phyloP scores from a whole-genome alignment of 2,888 invertebrate species.

The Pseudococcus longispinus region DNA sequence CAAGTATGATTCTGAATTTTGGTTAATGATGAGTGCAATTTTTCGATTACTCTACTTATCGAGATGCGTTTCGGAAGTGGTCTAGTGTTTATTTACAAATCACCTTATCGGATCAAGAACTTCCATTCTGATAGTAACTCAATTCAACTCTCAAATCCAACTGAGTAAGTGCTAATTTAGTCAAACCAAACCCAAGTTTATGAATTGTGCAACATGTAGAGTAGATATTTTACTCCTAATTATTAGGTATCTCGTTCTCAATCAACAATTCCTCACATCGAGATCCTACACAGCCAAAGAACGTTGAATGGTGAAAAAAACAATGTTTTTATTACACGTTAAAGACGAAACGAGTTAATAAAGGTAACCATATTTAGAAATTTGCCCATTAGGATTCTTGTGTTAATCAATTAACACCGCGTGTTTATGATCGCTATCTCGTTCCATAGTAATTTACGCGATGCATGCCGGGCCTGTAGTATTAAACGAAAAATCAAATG shows the following conservation, averaged over 20 bases:
- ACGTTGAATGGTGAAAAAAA: background rate
- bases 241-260: background rate
- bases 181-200: too few species aligned
- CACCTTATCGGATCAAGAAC: too few species aligned
- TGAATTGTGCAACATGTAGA: background rate
- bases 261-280: slow-evolving; percentile 9
- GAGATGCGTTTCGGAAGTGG: too few species aligned
- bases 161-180: too few species aligned
- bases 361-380: background rate
- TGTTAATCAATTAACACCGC: slow-evolving; percentile 13
- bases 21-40: too few species aligned
- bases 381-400: background rate
- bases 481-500: background rate
- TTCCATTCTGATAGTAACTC: too few species aligned
- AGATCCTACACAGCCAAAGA: background rate
- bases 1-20: too few species aligned
- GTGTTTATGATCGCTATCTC: background rate
- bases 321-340: slow-evolving; percentile 14
- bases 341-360: slow-evolving; percentile 5
- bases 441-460: background rate
- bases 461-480: background rate
- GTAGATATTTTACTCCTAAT: background rate
- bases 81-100: too few species aligned
- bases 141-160: too few species aligned
- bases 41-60: too few species aligned